A percentile compares a stretch with the other conserved stretches of the same genome.
phyloP scores from a whole-genome alignment of 2,113 vertebrate species.

The Theristicus caerulescens region DNA sequence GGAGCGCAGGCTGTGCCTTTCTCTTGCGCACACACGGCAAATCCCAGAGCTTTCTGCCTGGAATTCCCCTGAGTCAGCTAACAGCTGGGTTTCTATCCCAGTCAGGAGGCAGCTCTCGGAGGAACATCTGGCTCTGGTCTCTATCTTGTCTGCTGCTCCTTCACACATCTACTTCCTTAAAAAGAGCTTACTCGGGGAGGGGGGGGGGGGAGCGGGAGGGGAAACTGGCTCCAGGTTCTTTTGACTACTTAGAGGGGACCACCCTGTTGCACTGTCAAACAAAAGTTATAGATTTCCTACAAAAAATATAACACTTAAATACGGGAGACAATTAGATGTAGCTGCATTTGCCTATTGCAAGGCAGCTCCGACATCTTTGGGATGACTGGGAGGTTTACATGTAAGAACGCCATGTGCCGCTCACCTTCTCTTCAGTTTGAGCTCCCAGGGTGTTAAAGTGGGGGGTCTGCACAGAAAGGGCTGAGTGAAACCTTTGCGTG shows the following conservation, averaged over 20 bases:
- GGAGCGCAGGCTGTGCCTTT: not conserved
- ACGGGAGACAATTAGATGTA: not conserved
- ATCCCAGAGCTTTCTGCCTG: conserved; percentile 40
- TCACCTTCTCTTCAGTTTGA: not conserved
- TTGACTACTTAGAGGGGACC: conserved; percentile 33
- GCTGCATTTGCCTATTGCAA: not conserved
- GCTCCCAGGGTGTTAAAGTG: not conserved
- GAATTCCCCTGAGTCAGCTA: conserved; percentile 27
- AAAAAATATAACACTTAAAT: not conserved
- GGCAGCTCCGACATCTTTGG: not conserved
- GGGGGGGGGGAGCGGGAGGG: not conserved
- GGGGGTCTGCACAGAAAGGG: not conserved
- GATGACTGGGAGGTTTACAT: not conserved
- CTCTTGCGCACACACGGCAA: not conserved
- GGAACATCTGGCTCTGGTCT: conserved; percentile 43
- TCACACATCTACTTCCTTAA: conserved; percentile 56
- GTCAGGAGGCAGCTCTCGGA: conserved; percentile 1
- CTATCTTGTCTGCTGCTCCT: conserved; percentile 52
- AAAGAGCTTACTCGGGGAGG: not conserved
- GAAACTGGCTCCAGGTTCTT: conserved; percentile 8
- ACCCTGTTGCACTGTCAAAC: conserved; percentile 26
- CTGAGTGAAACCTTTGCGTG: not conserved
- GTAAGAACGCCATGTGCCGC: not conserved
- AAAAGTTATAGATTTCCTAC: not conserved
- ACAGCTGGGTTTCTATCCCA: conserved; percentile 48